phyloP scores from a whole-genome alignment of 2,797 vertebrate species.

The Silurus aristotelis region DNA sequence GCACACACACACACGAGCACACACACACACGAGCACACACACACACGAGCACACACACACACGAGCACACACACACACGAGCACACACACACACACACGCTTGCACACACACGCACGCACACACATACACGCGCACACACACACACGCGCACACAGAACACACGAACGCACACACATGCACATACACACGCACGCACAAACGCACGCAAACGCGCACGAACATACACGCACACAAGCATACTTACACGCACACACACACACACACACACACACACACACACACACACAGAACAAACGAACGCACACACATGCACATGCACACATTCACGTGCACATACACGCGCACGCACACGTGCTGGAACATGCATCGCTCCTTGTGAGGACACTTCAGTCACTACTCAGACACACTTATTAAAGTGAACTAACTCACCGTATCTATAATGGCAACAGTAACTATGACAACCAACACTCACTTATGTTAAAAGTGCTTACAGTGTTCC shows the following conservation, averaged over 20 bases:
- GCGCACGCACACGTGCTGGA: not conserved
- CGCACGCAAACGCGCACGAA: no score
- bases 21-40: not conserved
- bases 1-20: not conserved
- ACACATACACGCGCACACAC: not conserved
- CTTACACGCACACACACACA: not conserved
- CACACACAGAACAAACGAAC: not conserved
- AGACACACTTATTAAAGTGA: not conserved
- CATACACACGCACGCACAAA: not conserved
- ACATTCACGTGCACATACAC: no score
- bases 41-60: not conserved
- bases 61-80: not conserved
- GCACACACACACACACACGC: not conserved
- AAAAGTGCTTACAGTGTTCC: not conserved
- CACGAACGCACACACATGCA: not conserved
- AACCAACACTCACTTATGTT: not conserved
- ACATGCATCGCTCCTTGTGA: not conserved
- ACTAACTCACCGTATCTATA: not conserved
- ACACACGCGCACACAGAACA: no score
- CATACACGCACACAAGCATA: not conserved
- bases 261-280: not conserved
- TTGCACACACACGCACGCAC: not conserved
- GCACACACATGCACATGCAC: not conserved
- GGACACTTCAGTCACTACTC: not conserved
- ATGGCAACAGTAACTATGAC: not conserved